Percentiles rank a stretch among this genome's conserved stretches.
Conservation (phyloP, 23 tunicate genomes). For the Styela plicata region DNA sequence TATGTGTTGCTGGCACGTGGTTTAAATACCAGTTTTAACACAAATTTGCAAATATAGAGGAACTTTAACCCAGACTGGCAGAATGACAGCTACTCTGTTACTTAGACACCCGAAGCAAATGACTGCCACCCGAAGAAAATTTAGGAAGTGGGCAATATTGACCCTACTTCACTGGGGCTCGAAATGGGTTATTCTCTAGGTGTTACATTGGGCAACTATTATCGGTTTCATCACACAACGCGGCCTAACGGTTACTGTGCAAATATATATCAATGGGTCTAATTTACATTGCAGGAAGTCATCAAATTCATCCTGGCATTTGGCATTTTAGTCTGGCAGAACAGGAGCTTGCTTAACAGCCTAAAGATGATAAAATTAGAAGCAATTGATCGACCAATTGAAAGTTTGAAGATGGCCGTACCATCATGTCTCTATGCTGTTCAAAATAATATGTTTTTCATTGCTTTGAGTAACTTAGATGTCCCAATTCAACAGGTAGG, state of each 20-base stretch:
- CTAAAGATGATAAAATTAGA: constrained; percentile 5
- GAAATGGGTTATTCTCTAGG: background rate
- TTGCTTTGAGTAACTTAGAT: constrained; percentile 44
- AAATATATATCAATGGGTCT: no score
- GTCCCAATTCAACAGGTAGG: constrained; percentile 63
- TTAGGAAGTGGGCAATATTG: no score
- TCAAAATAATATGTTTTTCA: constrained; percentile 49
- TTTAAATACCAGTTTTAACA: no score
- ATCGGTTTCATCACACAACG: no score
- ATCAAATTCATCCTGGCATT: constrained; percentile 40
- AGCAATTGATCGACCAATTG: constrained; percentile 24
- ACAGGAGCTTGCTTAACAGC: constrained; percentile 5
- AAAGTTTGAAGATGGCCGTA: constrained; percentile 42
- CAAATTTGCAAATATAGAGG: no score
- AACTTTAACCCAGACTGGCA: no score
- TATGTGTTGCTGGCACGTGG: no score
- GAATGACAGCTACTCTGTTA: no score
- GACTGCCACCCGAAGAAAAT: no score
- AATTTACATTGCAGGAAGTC: constrained; percentile 28
- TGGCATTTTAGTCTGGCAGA: constrained; percentile 1
- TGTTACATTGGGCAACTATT: no score
- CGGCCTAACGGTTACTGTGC: no score
- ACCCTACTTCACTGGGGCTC: background rate
- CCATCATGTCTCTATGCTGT: constrained; percentile 52
- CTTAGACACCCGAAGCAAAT: no score